Evolutionary conservation across 2,888 invertebrate genomes (phyloP).

Genomic region (Drosophila maculinotata): DNA sequence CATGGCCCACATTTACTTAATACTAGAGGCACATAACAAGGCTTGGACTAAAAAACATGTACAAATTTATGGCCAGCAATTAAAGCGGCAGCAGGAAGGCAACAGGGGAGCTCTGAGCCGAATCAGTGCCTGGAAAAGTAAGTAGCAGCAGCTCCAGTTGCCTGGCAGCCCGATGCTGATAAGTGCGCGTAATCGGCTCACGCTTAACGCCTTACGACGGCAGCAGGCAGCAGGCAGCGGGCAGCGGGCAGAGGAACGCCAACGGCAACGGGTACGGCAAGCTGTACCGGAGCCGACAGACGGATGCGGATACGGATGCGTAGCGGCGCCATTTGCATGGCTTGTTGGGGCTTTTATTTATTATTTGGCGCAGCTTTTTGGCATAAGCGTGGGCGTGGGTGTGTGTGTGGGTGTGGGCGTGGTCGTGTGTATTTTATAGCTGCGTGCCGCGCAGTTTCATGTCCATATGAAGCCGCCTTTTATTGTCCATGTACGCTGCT

Average conservation of each 20-base stretch:
- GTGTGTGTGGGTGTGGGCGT: too few relatives aligned
- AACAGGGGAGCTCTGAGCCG: background rate
- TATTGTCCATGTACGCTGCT: conserved; percentile 44
- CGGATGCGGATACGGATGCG: conserved; percentile 65
- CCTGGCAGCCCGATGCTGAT: conserved; percentile 52
- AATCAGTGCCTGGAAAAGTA: conserved; percentile 36
- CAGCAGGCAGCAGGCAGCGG: conserved; percentile 14
- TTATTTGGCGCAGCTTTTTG: conserved; percentile 51
- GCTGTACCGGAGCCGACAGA: conserved; percentile 8
- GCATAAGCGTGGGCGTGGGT: conserved; percentile 24
- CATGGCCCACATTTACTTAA: conserved; percentile 38
- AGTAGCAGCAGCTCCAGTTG: conserved; percentile 43
- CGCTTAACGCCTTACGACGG: conserved; percentile 65
- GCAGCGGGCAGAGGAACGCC: conserved; percentile 17
- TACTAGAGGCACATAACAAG: conserved; percentile 25
- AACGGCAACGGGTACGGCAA: conserved; percentile 10
- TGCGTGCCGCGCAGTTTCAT: conserved; percentile 67
- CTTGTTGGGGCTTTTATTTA: conserved; percentile 63
- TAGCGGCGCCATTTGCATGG: conserved; percentile 62
- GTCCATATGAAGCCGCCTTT: conserved; percentile 62
- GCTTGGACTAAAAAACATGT: conserved; percentile 32
- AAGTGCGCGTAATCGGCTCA: conserved; percentile 78
- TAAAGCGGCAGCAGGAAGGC: conserved; percentile 54
- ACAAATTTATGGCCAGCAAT: conserved; percentile 70
- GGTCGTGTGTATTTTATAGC: conserved; percentile 58